Conservation (phyloP, 2,113 vertebrate genomes). For the Himantopus leucocephalus region DNA sequence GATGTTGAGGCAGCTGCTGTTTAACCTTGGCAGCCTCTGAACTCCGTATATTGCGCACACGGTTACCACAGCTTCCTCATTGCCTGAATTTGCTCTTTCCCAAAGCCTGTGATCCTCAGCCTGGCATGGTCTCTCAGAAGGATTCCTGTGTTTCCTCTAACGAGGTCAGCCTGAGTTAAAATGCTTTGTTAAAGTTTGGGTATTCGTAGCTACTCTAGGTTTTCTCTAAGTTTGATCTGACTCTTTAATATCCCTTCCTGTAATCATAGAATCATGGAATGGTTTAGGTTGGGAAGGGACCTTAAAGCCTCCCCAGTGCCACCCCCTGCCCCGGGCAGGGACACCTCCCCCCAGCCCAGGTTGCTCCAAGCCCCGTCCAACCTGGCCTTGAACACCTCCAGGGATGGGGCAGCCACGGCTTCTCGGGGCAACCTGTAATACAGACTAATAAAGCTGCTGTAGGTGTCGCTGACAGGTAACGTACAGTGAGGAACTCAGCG, state of each 20-base stretch:
- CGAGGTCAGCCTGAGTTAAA: background rate
- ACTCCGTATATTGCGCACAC: background rate
- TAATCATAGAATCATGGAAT: no score
- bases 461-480: background rate
- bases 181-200: background rate
- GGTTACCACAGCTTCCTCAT: background rate
- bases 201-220: background rate
- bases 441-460: background rate
- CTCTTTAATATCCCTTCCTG: background rate
- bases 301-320: no score
- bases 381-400: no score
- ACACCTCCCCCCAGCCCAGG: no score
- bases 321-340: no score
- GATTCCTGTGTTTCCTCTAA: background rate
- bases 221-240: background rate
- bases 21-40: background rate
- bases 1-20: background rate
- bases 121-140: background rate
- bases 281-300: no score
- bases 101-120: background rate
- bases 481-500: background rate
- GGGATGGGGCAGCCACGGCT: no score
- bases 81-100: background rate
- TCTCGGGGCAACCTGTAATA: no score
- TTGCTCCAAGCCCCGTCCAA: no score